Percentiles rank a stretch among this genome's conserved stretches.
These are phyloP conservation scores for Hyppa rectilinea DNA, from an alignment of 2,888 invertebrate species.

Conservation along the genomic window DNA sequence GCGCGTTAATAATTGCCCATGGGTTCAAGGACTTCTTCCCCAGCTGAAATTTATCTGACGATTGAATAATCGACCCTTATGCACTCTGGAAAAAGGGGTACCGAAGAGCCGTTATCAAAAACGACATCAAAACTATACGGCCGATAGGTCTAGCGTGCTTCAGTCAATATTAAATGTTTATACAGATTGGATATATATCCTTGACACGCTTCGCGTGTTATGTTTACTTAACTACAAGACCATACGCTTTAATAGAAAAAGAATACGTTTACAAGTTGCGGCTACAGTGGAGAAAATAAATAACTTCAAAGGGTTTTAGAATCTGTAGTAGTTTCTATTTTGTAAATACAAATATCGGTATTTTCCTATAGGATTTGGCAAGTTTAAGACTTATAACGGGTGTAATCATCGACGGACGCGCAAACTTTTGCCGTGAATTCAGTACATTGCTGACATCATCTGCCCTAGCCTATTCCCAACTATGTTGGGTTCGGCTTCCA, in stretches of 20 bases:
- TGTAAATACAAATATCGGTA: background rate
- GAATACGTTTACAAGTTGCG: background rate
- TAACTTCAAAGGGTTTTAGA: background rate
- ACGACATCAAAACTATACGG: background rate
- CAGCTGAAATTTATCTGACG: too few relatives aligned
- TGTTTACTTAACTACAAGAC: constrained; percentile 12
- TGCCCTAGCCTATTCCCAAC: too few relatives aligned
- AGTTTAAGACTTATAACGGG: background rate
- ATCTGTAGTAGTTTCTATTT: background rate
- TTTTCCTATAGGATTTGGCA: background rate
- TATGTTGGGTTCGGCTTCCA: too few relatives aligned
- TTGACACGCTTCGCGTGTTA: constrained; percentile 34
- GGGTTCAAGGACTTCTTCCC: too few relatives aligned
- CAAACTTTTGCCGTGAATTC: background rate
- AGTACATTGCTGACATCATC: too few relatives aligned
- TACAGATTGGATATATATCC: constrained; percentile 25
- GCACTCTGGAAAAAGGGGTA: too few relatives aligned
- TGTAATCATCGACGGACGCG: background rate
- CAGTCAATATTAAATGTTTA: constrained; percentile 17
- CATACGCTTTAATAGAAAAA: background rate
- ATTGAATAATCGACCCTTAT: too few relatives aligned
- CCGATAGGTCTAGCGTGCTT: constrained; percentile 18
- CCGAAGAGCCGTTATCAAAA: background rate
- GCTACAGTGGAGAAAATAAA: background rate
- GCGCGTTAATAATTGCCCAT: too few relatives aligned